A percentile compares a stretch with the other conserved stretches of the same genome.
Conservation (phyloP, 2,113 vertebrate species). For the Cephalopholis sonnerati region DNA sequence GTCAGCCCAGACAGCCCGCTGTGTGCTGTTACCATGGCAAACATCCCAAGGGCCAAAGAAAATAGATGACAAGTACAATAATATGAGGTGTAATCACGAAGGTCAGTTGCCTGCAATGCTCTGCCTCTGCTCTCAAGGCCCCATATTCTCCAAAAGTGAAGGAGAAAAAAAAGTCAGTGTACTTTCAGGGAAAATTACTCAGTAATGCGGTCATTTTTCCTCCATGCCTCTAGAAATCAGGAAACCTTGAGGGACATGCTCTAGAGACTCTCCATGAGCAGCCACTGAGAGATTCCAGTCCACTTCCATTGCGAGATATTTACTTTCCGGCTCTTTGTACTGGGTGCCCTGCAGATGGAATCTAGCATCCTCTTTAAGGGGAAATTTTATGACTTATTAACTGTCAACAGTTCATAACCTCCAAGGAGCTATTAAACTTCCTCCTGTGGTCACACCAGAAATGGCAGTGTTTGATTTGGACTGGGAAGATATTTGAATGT, state of each 20-base stretch:
- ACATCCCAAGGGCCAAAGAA: constrained; percentile 93
- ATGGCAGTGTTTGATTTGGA: constrained; percentile 94
- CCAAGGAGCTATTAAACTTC: constrained; percentile 94
- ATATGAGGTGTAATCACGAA: constrained; percentile 84
- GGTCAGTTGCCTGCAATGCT: constrained; percentile 82
- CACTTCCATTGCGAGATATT: constrained; percentile 93
- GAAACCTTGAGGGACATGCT: constrained; percentile 91
- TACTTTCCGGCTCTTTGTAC: constrained; percentile 94
- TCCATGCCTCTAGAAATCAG: constrained; percentile 93
- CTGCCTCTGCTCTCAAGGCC: constrained; percentile 78
- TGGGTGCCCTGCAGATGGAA: constrained; percentile 92
- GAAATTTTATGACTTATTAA: constrained; percentile 99
- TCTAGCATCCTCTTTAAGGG: constrained; percentile 93
- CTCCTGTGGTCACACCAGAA: constrained; percentile 91
- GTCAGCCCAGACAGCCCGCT: constrained; percentile 92
- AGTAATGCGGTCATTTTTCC: constrained; percentile 95
- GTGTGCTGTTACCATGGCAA: constrained; percentile 94
- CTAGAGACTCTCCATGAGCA: constrained; percentile 92
- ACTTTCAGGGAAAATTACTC: constrained; percentile 90
- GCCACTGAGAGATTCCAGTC: constrained; percentile 94
- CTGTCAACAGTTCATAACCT: constrained; percentile 99
- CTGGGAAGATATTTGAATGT: constrained; percentile 70
- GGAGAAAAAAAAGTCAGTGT: constrained; percentile 65
- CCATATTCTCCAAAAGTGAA: constrained; percentile 49
- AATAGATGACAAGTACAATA: constrained; percentile 94